These are phyloP conservation scores for Cardiocondyla obscurior DNA, from an alignment of 1,140 invertebrate genomes.

Conservation along the genomic window DNA sequence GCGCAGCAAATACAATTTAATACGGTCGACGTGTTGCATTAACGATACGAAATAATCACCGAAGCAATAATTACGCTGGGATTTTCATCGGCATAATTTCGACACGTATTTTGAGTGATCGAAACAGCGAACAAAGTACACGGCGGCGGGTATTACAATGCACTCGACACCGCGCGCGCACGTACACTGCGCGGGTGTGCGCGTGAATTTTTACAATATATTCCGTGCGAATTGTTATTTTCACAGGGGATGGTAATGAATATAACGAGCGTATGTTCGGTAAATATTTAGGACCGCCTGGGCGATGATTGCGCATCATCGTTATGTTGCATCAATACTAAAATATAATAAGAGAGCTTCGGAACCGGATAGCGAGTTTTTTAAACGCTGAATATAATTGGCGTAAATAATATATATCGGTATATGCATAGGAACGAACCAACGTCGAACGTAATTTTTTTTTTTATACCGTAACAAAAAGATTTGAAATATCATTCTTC, in stretches of 20 bases:
- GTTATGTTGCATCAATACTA: neutral
- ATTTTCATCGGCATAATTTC: conserved; percentile 45
- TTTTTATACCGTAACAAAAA: too few relatives aligned
- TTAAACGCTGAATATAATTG: conserved; percentile 13
- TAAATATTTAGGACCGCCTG: conserved; percentile 35
- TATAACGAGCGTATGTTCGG: conserved; percentile 15
- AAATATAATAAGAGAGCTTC: conserved; percentile 14
- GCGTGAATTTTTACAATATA: conserved; percentile 27
- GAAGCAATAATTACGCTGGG: conserved; percentile 27
- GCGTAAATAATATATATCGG: neutral
- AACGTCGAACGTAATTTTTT: too few relatives aligned
- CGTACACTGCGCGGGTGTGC: neutral
- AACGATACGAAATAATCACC: conserved; percentile 51
- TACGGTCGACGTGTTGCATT: conserved; percentile 12
- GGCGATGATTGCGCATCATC: conserved; percentile 40
- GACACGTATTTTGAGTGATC: conserved; percentile 25
- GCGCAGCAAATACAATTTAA: conserved; percentile 36
- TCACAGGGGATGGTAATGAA: conserved; percentile 25
- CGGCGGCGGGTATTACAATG: neutral
- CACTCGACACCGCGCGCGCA: neutral
- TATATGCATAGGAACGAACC: too few relatives aligned
- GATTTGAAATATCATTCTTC: too few relatives aligned
- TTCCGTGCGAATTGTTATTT: conserved; percentile 42
- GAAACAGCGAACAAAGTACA: neutral
- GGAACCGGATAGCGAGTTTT: conserved; percentile 7